These are phyloP conservation scores for Trachymyrmex septentrionalis DNA, from an alignment of 1,140 invertebrate species.

Conservation along the genomic window DNA sequence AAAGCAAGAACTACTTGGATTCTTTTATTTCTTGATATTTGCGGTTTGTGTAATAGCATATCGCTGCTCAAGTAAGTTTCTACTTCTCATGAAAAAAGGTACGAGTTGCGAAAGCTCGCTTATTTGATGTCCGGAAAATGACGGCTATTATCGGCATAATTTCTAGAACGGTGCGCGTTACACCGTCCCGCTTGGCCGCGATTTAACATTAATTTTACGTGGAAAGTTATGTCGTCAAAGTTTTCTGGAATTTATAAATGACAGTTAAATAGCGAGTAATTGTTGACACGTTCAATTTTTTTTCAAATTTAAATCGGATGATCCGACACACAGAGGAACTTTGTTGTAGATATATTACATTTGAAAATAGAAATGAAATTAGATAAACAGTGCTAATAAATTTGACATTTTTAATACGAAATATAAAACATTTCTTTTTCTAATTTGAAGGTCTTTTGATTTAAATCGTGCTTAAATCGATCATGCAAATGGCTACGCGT, in stretches of 20 bases:
- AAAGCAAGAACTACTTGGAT: neutral
- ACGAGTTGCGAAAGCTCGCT: slow-evolving; percentile 25
- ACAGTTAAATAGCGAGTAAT: slow-evolving; percentile 27
- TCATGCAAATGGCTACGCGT: neutral
- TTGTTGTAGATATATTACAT: slow-evolving; percentile 4
- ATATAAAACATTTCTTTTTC: neutral
- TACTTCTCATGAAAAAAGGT: neutral
- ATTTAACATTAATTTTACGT: slow-evolving; percentile 39
- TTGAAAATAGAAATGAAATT: neutral
- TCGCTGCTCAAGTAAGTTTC: slow-evolving; percentile 4
- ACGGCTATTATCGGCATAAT: slow-evolving; percentile 36
- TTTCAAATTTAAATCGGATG: neutral
- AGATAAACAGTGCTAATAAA: neutral
- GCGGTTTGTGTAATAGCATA: slow-evolving; percentile 29
- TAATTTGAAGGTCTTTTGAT: neutral
- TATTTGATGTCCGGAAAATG: slow-evolving; percentile 42
- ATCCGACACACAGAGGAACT: neutral
- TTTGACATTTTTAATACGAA: slow-evolving; percentile 6
- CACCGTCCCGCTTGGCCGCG: neutral
- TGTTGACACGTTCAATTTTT: slow-evolving; percentile 14
- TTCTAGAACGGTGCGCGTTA: neutral
- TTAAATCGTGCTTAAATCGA: neutral
- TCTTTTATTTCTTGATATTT: slow-evolving; percentile 19
- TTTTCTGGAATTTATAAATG: slow-evolving; percentile 21
- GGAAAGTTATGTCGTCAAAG: slow-evolving; percentile 33